Base-by-base conservation (phyloP, 2,888 invertebrate genomes). In the Bedellia somnulentella region DNA sequence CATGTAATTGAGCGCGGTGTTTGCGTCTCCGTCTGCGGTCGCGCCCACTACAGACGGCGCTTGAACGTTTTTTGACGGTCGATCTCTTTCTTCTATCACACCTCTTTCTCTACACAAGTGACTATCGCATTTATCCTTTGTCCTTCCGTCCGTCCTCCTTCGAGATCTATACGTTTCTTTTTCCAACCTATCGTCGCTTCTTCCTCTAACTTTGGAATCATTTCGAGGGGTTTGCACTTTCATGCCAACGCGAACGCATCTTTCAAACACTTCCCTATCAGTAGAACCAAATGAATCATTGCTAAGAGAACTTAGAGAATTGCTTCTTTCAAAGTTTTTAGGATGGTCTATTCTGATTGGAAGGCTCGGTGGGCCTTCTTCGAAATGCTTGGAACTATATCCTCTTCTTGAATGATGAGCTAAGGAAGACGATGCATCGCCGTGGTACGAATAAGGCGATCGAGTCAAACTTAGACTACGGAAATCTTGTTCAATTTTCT, bases 231-330 rank as follows among this genome's bases (percentile, higher is more conserved):
- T 44, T 6, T 46, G 57, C 45, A 51, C 47, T 5, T 76, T 60
- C 84, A 90, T 86, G 17, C 88, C 90, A 22, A 84, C 81, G 1
- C 83, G 80, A 29, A 92, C 91, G 50, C 87, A 87, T 31, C 89
- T 81, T 44, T 89, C 88, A 39, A 92, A 79, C 5, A 83, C 75
- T 33, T 35, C 35, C 14, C 61, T 60, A 27, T 78, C 73, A 35
- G 82, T 80, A 1, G 79, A 68, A 4, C 63, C 52, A 34, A 54
- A 52, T n/a, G 68, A 57, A 35, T 61, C 53, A 30, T 46, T 42
- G 38, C 41, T 77, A 9, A 71, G 41, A 1, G 63, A 63, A 36
- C 66, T 61, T n/a, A 60, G 50, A 0, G 75, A 75, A 27, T 47
- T 47, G 35, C 56, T 55, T 13, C 57, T 38, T 9, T 52, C 52